Evolutionary conservation across 2,113 vertebrate species (phyloP), one percentile per base, ranked within the genome.

Genomic region (Rafetus swinhoei): DNA sequence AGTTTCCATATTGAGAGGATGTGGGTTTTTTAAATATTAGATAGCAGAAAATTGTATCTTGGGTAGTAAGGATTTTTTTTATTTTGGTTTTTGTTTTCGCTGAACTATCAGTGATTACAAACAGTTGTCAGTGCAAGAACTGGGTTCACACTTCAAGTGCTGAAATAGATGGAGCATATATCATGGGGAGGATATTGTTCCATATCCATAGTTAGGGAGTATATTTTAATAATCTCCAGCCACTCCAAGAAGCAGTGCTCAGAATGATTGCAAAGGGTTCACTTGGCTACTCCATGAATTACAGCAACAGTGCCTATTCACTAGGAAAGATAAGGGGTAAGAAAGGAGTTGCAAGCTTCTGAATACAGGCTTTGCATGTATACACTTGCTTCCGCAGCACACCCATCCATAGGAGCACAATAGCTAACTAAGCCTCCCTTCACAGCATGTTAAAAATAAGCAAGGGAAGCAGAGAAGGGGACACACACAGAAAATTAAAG

Each of bases 311-410:
- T 9, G 79, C 2, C 25, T 52, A 56, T 39, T 35, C 6, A 62
- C 1, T 22, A 4, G 0, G 24, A 2, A 74, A 24, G 0, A 13
- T 54, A 54, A 54, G 22, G 9, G 22, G 53, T 16, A 45, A 21
- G 22, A 94, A 81, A 10, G 4, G 11, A 90, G 16, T 8, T 3
- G 3, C 32, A 85, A 79, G 27, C 9, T 86, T 18, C 77, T 72
- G 19, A 88, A 72, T n/a, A 7, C 69, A 74, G 50, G 50, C 81
- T 35, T 27, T 76, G 60, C 72, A 72, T 4, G 18, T 8, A 15
- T 85, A 52, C 7, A 29, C 21, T 27, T 35, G 1, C 32, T 79
- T n/a, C 0, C 79, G n/a, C 6, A 90, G 82, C 60, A 2, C 35
- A 13, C 18, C 56, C 0, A 0, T 4, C 65, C 27, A 62, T 62